Conservation (phyloP, 2,113 vertebrate genomes). For the Chiloscyllium plagiosum region DNA sequence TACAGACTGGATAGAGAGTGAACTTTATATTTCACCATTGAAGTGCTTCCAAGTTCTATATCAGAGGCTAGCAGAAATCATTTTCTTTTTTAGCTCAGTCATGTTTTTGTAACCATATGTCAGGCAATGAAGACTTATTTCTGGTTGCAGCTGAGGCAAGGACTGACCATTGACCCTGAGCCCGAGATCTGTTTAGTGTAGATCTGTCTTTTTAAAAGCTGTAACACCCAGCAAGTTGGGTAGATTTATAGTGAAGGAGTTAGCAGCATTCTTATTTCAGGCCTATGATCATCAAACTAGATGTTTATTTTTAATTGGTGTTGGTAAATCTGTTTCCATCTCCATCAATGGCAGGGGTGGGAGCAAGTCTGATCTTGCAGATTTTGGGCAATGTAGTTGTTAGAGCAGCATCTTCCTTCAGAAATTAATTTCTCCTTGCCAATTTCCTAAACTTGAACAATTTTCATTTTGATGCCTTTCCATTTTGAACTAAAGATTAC, state of each 20-base stretch:
- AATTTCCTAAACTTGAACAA: background rate
- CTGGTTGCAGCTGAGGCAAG: background rate
- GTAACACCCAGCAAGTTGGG: background rate
- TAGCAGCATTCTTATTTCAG: background rate
- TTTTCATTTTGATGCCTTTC: background rate
- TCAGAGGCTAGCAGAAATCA: background rate
- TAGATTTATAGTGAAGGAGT: background rate
- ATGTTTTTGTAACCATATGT: background rate
- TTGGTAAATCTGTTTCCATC: background rate
- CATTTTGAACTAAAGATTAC: background rate
- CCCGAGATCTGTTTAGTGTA: background rate
- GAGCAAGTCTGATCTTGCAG: background rate
- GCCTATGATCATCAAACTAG: background rate
- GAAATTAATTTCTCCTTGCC: background rate
- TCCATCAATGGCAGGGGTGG: background rate
- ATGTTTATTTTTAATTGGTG: background rate
- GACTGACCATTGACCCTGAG: background rate
- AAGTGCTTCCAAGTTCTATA: background rate
- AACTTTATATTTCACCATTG: background rate
- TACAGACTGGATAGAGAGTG: background rate
- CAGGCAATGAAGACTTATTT: background rate
- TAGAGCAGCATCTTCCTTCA: background rate
- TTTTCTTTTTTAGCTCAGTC: background rate
- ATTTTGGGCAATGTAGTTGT: background rate
- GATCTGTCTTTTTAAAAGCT: background rate